Evolutionary conservation across 2,888 invertebrate genomes (phyloP), one percentile per base, ranked within the genome.

Genomic region (Trachelus stipa): DNA sequence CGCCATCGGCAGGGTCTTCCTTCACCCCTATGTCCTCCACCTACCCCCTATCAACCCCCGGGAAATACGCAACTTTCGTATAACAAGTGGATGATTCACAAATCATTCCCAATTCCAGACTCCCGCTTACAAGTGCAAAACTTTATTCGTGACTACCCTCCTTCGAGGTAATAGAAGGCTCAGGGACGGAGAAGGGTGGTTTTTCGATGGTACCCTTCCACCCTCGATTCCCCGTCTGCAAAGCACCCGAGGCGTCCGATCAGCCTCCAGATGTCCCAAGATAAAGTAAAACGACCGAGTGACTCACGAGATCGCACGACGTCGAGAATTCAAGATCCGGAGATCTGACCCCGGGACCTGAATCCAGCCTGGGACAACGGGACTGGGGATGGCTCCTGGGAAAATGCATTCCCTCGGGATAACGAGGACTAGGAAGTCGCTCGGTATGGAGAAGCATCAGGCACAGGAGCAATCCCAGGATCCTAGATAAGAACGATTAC

Each of bases 61-160:
- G 78, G 86, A 83, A 81, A 83, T 81, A 86, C 84, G 85, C 81
- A 90, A 89, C 87, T 89, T 88, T 88, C 85, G 87, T 86, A 87
- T 90, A 88, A 90, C 89, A 89, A 90, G 89, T 89, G 90, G 88
- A 88, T 90, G 90, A 90, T 89, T 90, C 90, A 90, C 88, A 87
- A 89, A 90, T 89, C 90, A 89, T 88, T 86, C 87, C 87, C 85
- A 85, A 86, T 86, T 84, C 83, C 83, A 76, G 71, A 73, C 76
- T 78, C 71, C 73, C 76, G 37, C 76, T 78, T 71, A 75, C 78
- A 68, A 76, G 78, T 75, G 76, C 71, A 34, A 77, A 80, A 82
- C 76, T 83, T 82, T 81, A 77, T 81, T 81, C 80, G 79, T 31
- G 31, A 71, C 71, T 34, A 31, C 71, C 71, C 56, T 56, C 56